These are phyloP conservation scores for Drosophila fungiperda DNA, from an alignment of 2,888 invertebrate species.

Conservation along the genomic window DNA sequence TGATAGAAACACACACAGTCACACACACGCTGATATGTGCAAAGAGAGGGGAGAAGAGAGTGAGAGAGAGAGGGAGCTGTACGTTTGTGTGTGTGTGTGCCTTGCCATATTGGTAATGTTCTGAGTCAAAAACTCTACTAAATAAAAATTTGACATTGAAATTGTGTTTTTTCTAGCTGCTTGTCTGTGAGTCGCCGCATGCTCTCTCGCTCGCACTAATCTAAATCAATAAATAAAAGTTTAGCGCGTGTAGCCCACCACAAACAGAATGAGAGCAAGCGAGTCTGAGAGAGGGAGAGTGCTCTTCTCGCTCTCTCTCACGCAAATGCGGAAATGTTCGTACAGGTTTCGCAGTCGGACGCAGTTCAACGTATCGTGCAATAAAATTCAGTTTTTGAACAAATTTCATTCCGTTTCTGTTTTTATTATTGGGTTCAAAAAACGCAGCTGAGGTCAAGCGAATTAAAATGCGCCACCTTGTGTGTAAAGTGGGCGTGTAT, in stretches of 20 bases:
- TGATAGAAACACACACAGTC: constrained; percentile 50
- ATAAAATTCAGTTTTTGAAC: constrained; percentile 60
- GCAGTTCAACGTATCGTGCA: constrained; percentile 75
- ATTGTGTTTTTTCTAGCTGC: constrained; percentile 50
- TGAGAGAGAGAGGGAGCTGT: neutral
- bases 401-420: constrained; percentile 24
- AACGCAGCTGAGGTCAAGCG: constrained; percentile 74
- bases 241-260: constrained; percentile 61
- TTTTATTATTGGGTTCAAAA: constrained; percentile 70
- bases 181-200: constrained; percentile 5
- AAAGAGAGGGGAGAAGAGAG: constrained; percentile 8
- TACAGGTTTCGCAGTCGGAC: constrained; percentile 66
- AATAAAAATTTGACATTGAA: constrained; percentile 81
- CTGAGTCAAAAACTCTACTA: constrained; percentile 71
- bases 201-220: constrained; percentile 52
- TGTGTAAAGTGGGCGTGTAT: constrained; percentile 67
- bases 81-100: constrained; percentile 16
- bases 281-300: constrained; percentile 12
- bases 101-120: constrained; percentile 76
- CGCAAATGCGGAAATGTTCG: constrained; percentile 77
- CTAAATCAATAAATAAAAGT: constrained; percentile 69
- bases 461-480: constrained; percentile 50
- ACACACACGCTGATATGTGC: constrained; percentile 1
- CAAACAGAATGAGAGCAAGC: constrained; percentile 14
- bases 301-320: constrained; percentile 14